These are phyloP conservation scores for Dipodomys ordii DNA, from an alignment of 2,113 vertebrate genomes.

Conservation along the genomic window DNA sequence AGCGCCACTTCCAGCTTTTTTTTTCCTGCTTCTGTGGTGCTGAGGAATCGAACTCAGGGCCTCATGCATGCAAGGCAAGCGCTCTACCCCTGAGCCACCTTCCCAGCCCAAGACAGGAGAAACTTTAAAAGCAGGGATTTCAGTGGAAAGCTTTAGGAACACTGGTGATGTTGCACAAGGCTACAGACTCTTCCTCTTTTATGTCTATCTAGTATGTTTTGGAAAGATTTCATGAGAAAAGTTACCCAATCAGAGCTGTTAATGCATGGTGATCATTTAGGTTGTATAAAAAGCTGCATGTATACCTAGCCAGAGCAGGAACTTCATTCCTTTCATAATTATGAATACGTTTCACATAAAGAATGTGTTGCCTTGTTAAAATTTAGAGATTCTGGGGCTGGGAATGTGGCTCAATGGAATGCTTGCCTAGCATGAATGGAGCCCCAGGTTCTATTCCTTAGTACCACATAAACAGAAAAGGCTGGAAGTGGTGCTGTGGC, in stretches of 20 bases:
- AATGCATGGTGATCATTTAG: not conserved
- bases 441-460: too few relatives aligned
- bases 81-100: too few relatives aligned
- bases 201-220: not conserved
- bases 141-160: constrained; percentile 23
- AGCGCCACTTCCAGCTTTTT: too few relatives aligned
- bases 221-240: not conserved
- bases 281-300: constrained; percentile 13
- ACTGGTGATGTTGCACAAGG: not conserved
- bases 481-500: too few relatives aligned
- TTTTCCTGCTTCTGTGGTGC: too few relatives aligned
- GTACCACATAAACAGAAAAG: too few relatives aligned
- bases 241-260: not conserved
- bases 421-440: too few relatives aligned
- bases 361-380: not conserved
- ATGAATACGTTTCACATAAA: not conserved
- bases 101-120: not conserved
- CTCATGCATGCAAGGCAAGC: too few relatives aligned
- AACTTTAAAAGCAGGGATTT: not conserved
- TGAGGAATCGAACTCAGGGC: too few relatives aligned
- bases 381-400: not conserved
- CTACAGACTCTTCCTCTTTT: not conserved
- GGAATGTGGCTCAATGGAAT: too few relatives aligned
- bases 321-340: not conserved
- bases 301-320: not conserved